Evolutionary conservation across 2,888 invertebrate genomes (phyloP), one percentile per base, ranked within the genome.

Genomic region (Mythimna albipuncta): DNA sequence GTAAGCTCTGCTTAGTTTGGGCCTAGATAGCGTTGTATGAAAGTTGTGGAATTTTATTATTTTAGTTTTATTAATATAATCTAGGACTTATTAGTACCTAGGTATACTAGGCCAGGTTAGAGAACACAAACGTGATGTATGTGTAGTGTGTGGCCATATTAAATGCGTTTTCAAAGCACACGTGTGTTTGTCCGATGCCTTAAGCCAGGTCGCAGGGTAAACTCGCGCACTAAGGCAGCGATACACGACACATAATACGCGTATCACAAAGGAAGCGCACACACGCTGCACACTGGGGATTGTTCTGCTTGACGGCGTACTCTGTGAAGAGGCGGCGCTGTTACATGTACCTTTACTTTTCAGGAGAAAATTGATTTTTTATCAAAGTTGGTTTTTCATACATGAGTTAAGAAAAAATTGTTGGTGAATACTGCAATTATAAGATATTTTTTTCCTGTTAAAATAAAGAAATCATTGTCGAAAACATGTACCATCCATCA

Each of bases 231-330:
- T 21, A n/a, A 57, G 80, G 50, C 44, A 5, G 32, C 32, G 32
- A 44, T 13, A 52, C 21, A 10, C 69, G 55, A 75, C 80, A 75
- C 52, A 26, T 76, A 81, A 75, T 81, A 50, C 38, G 32, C 26
- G 57, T 52, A 32, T 26, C 64, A 77, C 66, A 78, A 75, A 81
- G 76, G 76, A 6, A 21, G 38, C 10, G 59, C n/a, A 38, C 38
- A 38, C 75, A 16, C n/a, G 9, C 54, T 59, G 44, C 16, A 44
- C 32, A 75, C 55, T 32, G 38, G 61, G 55, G 52, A 75, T 61
- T 77, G 64, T 67, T 44, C 50, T 21, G 38, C 44, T 62, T 16
- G 35, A 55, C 19, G 64, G 64, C 9, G 4, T 68, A 80, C 64
- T 74, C 75, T 52, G 50, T n/a, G 9, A 61, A 64, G 41, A 47